Evolutionary conservation across 2,113 vertebrate genomes (phyloP), one percentile per base, ranked within the genome.

Genomic region (Gadus macrocephalus): DNA sequence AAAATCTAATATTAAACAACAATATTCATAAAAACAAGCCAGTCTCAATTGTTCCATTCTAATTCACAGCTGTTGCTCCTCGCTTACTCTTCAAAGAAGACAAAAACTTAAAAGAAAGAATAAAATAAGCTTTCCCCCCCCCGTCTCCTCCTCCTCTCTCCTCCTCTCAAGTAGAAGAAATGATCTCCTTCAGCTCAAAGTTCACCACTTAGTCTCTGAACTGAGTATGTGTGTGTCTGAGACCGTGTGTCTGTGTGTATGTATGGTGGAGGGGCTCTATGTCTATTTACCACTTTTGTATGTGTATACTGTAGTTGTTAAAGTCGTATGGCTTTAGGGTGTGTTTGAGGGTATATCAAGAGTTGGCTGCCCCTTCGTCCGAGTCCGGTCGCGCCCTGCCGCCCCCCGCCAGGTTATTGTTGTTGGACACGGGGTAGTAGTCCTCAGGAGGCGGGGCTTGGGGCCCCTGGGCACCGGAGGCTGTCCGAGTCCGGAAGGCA

Each of bases 401-500:
- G 72, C 88, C 90, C 62, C 84, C 90, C 62, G 87, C 87, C 42
- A 86, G 87, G 88, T 93, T 92, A 91, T 93, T 93, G 91, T 93
- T 93, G 91, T 92, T 93, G 86, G 90, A 91, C 86, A 89, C 90
- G 69, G 92, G 90, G 88, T 93, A 92, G 86, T 92, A 92, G 91
- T 93, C 92, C 89, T 93, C 91, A 78, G 92, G 85, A 87, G 90
- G 86, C 53, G 91, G 90, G 78, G 91, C 89, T 87, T 92, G 91
- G 62, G 76, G 90, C 82, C 81, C 89, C 71, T 81, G 90, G 86
- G 86, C 88, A 82, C 82, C 87, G 76, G 86, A 90, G 86, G 89
- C 94, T 89, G 94, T 93, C 92, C 95, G 94, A 96, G 95, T 96
- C 95, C 95, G 94, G 93, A 96, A 95, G 89, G 95, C 95, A 71